These are phyloP conservation scores for Galagoides demidoff DNA, from an alignment of 2,797 vertebrate species.

Conservation along the genomic window DNA sequence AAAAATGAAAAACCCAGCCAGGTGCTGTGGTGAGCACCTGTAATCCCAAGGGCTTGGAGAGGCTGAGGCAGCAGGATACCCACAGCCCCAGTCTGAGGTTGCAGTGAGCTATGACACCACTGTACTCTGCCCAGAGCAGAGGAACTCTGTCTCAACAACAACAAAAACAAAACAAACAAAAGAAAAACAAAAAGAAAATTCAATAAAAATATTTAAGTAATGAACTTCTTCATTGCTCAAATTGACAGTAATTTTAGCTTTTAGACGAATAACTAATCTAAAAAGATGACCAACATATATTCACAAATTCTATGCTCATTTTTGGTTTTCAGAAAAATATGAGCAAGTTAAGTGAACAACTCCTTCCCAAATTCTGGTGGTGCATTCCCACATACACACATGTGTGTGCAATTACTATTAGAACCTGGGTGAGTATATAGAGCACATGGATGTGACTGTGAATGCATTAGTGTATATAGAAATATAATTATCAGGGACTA, in stretches of 20 bases:
- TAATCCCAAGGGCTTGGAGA: too few species aligned
- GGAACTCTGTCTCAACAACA: too few species aligned
- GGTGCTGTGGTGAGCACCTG: too few species aligned
- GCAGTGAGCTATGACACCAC: too few species aligned
- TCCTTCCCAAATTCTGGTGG: background rate
- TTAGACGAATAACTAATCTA: background rate
- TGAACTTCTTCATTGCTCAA: background rate
- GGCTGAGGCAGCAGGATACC: too few species aligned
- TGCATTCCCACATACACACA: background rate
- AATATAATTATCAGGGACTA: background rate
- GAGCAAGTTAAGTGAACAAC: background rate
- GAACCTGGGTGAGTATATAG: background rate
- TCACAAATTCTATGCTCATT: slow-evolving; percentile 6
- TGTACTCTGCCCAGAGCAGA: too few species aligned
- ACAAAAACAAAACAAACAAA: too few species aligned
- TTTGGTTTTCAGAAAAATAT: slow-evolving; percentile 2
- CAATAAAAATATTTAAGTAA: background rate
- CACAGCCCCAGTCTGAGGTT: too few species aligned
- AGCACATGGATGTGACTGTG: background rate
- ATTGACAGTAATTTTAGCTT: slow-evolving; percentile 5
- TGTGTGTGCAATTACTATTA: background rate
- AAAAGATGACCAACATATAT: slow-evolving; percentile 32
- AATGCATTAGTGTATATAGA: background rate
- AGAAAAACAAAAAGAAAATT: too few species aligned
- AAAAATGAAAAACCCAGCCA: too few species aligned